Evolutionary conservation across 2,888 invertebrate genomes (phyloP).

Genomic region (Microchrysa polita): DNA sequence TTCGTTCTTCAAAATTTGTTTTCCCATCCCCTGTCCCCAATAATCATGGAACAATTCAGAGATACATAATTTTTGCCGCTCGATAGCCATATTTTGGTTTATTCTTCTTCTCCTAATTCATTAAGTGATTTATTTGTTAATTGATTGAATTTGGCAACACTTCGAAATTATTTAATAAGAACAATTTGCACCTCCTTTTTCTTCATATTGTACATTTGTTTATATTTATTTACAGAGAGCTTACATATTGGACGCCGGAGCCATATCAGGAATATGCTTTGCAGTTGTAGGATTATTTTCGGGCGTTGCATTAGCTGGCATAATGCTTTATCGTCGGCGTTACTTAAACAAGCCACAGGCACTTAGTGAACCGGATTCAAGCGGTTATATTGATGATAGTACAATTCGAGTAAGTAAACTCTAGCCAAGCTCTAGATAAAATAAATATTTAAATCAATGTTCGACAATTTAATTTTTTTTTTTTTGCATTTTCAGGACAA

Average conservation of each 20-base stretch:
- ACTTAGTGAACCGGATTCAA: constrained; percentile 85
- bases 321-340: constrained; percentile 75
- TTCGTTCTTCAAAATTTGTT: too few species aligned
- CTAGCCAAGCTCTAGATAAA: too few species aligned
- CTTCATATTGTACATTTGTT: not conserved
- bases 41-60: too few species aligned
- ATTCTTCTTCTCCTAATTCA: too few species aligned
- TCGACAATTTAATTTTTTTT: constrained; percentile 38
- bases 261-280: constrained; percentile 76
- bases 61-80: too few species aligned
- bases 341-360: constrained; percentile 86
- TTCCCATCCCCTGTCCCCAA: too few species aligned
- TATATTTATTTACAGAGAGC: constrained; percentile 54
- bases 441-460: not conserved
- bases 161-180: too few species aligned
- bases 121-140: too few species aligned
- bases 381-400: constrained; percentile 87
- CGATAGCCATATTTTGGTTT: too few species aligned
- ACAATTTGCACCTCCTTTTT: too few species aligned
- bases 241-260: constrained; percentile 68
- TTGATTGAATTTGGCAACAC: too few species aligned
- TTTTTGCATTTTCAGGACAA: constrained; percentile 73
- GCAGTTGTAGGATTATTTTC: constrained; percentile 73
- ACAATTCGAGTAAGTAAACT: constrained; percentile 77
- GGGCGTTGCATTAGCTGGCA: constrained; percentile 72